Conservation (phyloP, 2,113 vertebrate species). For the Phyllostomus hastatus region DNA sequence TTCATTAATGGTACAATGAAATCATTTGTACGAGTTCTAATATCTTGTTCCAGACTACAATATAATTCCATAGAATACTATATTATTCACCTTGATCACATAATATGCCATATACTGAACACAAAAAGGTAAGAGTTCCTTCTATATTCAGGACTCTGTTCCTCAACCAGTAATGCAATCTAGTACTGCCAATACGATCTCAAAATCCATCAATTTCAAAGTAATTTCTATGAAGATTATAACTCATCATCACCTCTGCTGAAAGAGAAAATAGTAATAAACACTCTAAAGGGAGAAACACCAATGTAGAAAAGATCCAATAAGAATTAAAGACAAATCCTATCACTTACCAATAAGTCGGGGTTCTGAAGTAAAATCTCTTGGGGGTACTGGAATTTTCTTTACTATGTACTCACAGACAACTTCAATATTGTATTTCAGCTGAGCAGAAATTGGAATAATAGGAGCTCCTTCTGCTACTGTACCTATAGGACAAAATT, state of each 20-base stretch:
- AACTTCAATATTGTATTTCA: constrained; percentile 99
- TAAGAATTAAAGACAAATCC: not conserved
- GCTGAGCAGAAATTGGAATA: constrained; percentile 97
- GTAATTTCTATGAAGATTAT: not conserved
- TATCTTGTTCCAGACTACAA: not conserved
- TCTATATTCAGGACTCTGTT: not conserved
- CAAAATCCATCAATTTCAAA: not conserved
- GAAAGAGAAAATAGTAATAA: not conserved
- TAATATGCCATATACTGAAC: not conserved
- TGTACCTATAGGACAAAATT: constrained; percentile 85
- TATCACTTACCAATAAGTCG: constrained; percentile 92
- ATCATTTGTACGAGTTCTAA: constrained; percentile 10
- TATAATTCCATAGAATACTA: not conserved
- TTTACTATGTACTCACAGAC: constrained; percentile 99
- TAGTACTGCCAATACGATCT: not conserved
- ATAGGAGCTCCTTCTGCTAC: constrained; percentile 98
- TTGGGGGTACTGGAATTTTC: constrained; percentile 95
- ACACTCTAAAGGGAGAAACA: not conserved
- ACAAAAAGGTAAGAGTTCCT: not conserved
- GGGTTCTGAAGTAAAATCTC: constrained; percentile 98
- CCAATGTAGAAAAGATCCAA: constrained; percentile 9
- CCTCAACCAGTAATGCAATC: not conserved
- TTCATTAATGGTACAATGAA: not conserved
- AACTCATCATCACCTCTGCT: constrained; percentile 14
- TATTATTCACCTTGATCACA: not conserved